Base-by-base conservation (phyloP, 2,797 vertebrate species). In the Gambelia wislizenii region DNA sequence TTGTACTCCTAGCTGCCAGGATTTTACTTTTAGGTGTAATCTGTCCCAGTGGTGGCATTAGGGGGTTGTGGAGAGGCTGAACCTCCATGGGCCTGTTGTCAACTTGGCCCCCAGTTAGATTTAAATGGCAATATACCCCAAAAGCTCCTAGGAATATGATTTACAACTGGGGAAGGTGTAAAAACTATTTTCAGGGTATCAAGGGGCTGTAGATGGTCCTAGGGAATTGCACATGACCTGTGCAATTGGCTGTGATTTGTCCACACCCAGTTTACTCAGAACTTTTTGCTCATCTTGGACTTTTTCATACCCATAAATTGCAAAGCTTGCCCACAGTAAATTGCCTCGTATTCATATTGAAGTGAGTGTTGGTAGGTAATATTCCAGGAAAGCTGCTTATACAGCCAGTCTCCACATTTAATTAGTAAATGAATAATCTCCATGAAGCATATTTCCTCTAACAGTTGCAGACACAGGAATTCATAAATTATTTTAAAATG, bases 391-490 rank as follows among this genome's bases (percentile, higher is more conserved):
- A 85, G 6, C 25, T 33, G 20, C 61, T 89, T 85, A 72, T 80
- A 25, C n/a, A 56, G 20, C 25, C 61, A 78, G 47, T 84, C 30
- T n/a, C 70, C 20, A 80, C 10, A 74, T 59, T 89, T 59, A 83
- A 12, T 84, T 89, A 84, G 76, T 59, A 56, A 72, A 47, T 84
- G 52, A 77, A 78, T 77, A 78, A 80, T 84, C 72, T 84, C n/a
- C 33, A 10, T 33, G 16, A 81, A 64, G 22, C 52, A 47, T 75
- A 12, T n/a, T 14, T 22, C 42, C 30, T 79, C 18, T 78, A 56
- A 69, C 22, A 61, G 25, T 84, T 84, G 2, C 30, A 44, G 12
- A 78, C 79, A 7, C 5, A 47, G 77, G 44, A 74, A 81, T 56
- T 70, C 8, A 67, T 85, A 39, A 85, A 81, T 64, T 5, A 49